phyloP scores from a whole-genome alignment of 2,797 vertebrate species.

The Lophura swinhoii region DNA sequence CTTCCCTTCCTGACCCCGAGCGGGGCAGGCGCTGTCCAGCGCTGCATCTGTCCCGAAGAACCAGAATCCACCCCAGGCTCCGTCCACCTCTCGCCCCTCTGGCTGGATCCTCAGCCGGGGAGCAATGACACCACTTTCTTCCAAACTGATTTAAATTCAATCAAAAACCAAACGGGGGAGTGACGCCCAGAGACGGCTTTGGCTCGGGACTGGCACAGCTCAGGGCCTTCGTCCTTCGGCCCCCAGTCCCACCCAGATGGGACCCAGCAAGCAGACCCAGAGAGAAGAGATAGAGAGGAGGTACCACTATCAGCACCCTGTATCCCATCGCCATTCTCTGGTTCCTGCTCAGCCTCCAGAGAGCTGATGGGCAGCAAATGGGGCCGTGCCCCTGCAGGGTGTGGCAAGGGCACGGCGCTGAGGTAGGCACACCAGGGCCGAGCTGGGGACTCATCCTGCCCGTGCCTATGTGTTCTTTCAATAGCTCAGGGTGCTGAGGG shows the following conservation, averaged over 20 bases:
- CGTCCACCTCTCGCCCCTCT: neutral
- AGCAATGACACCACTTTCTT: neutral
- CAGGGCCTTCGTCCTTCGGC: neutral
- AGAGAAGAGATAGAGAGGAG: neutral
- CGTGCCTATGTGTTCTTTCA: neutral
- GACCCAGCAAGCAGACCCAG: neutral
- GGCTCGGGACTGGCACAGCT: neutral
- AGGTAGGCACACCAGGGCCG: neutral
- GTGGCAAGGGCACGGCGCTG: conserved; percentile 18
- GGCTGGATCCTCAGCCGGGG: neutral
- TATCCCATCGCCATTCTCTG: neutral
- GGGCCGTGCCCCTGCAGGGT: neutral
- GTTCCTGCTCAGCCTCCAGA: neutral
- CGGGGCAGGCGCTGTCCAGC: neutral
- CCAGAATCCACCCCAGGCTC: conserved; percentile 1
- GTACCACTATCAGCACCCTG: neutral
- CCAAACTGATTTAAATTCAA: neutral
- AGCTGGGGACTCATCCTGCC: neutral
- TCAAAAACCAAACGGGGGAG: neutral
- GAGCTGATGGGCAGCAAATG: neutral
- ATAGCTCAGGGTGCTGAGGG: neutral
- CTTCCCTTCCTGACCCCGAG: neutral
- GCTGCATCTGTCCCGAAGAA: neutral
- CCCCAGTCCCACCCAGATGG: neutral
- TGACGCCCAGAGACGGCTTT: neutral